Percentiles rank a stretch among this genome's conserved stretches.
These are phyloP conservation scores for Proteles cristata DNA, from an alignment of 2,113 vertebrate genomes.

Conservation along the genomic window DNA sequence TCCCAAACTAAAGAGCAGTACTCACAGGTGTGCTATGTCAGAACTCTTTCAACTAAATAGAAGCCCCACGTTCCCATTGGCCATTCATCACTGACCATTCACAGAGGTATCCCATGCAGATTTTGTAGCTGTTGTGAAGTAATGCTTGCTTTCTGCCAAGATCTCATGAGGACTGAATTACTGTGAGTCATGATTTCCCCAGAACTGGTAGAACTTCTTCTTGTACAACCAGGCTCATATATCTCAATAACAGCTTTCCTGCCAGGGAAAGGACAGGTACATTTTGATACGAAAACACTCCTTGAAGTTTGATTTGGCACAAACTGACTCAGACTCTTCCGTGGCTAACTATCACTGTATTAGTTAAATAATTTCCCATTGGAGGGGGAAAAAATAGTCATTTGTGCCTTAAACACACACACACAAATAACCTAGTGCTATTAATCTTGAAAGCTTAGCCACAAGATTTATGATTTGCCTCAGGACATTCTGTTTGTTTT, in stretches of 20 bases:
- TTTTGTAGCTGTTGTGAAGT: conserved; percentile 68
- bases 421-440: background rate
- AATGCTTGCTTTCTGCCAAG: conserved; percentile 57
- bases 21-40: conserved; percentile 60
- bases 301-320: conserved; percentile 44
- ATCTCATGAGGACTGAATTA: conserved; percentile 59
- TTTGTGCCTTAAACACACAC: conserved; percentile 31
- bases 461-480: conserved; percentile 55
- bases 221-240: conserved; percentile 11
- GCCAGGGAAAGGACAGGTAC: conserved; percentile 44
- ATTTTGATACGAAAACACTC: conserved; percentile 27
- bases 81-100: conserved; percentile 40
- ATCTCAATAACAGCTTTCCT: conserved; percentile 46
- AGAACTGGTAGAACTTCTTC: conserved; percentile 51
- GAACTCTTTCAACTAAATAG: conserved; percentile 23
- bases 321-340: background rate
- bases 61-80: conserved; percentile 16
- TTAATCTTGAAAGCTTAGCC: background rate
- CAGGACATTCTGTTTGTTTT: conserved; percentile 23
- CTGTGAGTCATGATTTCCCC: conserved; percentile 71
- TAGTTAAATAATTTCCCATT: conserved; percentile 40
- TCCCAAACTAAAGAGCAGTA: background rate
- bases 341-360: background rate
- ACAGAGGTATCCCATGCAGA: background rate
- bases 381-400: background rate